Percentiles rank a stretch among this genome's conserved stretches.
Evolutionary conservation across 2,113 vertebrate genomes (phyloP).

Genomic region (Physeter macrocephalus): DNA sequence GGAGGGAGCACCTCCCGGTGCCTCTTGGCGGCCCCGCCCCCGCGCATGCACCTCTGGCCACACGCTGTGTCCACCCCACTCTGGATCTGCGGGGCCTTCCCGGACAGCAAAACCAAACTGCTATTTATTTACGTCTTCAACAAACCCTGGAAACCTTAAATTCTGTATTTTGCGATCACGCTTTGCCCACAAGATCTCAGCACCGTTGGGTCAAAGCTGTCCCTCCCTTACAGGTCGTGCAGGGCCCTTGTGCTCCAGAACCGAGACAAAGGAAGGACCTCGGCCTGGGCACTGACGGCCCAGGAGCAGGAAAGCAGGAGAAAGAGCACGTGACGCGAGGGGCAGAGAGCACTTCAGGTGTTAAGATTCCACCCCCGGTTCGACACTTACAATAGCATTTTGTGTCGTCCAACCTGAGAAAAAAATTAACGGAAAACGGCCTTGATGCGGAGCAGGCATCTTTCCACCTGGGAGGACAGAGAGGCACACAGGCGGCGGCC

Average conservation of each 20-base stretch:
- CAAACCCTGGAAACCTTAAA: background rate
- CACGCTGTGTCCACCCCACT: accelerated
- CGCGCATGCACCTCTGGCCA: accelerated
- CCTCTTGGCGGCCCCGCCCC: accelerated
- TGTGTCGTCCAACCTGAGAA: background rate
- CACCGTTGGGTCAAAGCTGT: background rate
- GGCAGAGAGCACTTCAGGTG: accelerated
- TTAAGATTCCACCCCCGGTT: background rate
- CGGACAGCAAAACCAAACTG: too few relatives aligned
- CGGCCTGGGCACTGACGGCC: accelerated
- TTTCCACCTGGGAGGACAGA: background rate
- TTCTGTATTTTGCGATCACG: accelerated
- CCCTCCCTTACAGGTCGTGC: too few relatives aligned
- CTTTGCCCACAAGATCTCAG: background rate
- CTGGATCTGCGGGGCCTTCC: background rate
- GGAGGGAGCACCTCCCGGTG: accelerated
- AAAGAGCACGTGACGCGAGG: accelerated
- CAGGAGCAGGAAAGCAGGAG: too few relatives aligned
- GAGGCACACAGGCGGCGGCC: accelerated
- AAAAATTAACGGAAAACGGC: background rate
- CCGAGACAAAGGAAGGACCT: background rate
- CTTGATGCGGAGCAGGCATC: accelerated
- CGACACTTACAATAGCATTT: accelerated
- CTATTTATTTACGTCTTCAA: too few relatives aligned
- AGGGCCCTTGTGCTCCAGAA: background rate